Evolutionary conservation across 1,140 invertebrate genomes (phyloP), one percentile per base, ranked within the genome.

Genomic region (Pachypeltis micranthus): DNA sequence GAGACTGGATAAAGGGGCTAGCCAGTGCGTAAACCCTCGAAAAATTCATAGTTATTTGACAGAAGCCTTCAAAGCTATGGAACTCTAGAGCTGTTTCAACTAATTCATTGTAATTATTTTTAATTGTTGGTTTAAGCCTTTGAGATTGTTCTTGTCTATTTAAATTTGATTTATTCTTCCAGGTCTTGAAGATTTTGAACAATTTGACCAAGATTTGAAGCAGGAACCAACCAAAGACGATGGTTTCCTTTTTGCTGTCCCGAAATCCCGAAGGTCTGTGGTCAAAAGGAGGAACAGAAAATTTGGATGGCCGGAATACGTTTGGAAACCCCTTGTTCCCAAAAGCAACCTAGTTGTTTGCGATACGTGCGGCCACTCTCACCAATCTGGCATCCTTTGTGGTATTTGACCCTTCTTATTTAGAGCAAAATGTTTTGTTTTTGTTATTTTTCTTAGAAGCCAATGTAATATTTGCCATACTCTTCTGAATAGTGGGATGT

Each of bases 281-380:
- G 90, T 93, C 70, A 85, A 78, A 73, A 78, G 88, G 63, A 71
- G 77, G 66, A 84, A 78, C 51, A 77, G 88, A 61, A 90, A 83
- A 76, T 91, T 81, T 74, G 88, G 86, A 4, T 68, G 69, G 54
- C 79, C 80, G 1, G 73, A 84, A 44, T 84, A 51, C 10, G 23
- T 81, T 19, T 82, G 80, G 78, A 90, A 89, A 76, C 79, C 83
- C 14, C 67, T 85, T 19, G 74, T 79, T 26, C 83, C 84, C 1
- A 90, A 87, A 74, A 86, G 76, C 4, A 85, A 90, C 74, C 74
- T 96, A 44, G 74, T 84, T 64, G 79, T 80, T 0, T 95, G 92
- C 70, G 73, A 81, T 60, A 79, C 80, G 54, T 95, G 92, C 78
- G 91, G 91, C 23, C 82, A 91, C 74, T 77, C 86, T 76, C 81